Evolutionary conservation across 2,888 invertebrate genomes (phyloP).

Genomic region (Oscheius sp.): DNA sequence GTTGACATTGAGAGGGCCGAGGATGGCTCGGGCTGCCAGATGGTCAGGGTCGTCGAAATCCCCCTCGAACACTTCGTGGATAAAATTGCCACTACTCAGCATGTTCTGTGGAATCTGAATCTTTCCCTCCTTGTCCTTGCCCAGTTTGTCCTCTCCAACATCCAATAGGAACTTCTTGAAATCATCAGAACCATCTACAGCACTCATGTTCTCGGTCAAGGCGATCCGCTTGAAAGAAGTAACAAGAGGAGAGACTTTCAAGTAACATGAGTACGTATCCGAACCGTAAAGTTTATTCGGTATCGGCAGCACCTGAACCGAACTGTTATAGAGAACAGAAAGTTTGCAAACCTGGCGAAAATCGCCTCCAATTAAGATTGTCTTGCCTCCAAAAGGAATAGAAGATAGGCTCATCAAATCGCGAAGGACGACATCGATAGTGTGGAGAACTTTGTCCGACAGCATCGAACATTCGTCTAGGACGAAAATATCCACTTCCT

Average conservation of each 20-base stretch:
- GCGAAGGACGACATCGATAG: conserved; percentile 35
- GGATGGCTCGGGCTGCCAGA: too few species aligned
- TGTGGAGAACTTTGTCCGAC: conserved; percentile 33
- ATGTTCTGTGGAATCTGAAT: background rate
- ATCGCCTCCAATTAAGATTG: background rate
- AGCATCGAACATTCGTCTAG: conserved; percentile 42
- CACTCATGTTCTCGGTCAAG: background rate
- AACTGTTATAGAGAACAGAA: too few species aligned
- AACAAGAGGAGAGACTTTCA: conserved; percentile 1
- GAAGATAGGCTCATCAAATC: conserved; percentile 27
- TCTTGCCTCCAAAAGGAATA: conserved; percentile 40
- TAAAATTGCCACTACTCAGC: background rate
- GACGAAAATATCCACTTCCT: conserved; percentile 15
- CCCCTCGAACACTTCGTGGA: background rate
- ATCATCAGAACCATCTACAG: background rate
- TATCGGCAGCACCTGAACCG: background rate
- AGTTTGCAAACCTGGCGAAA: background rate
- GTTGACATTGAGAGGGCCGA: conserved; percentile 1
- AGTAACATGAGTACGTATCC: background rate
- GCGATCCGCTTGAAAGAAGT: background rate
- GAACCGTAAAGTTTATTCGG: background rate
- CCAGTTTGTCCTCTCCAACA: background rate
- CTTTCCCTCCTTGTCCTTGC: background rate
- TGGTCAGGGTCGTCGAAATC: background rate
- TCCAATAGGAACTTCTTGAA: background rate